Conservation (phyloP, 64 coral and sea anemone species). For the Stylophora pistillata region DNA sequence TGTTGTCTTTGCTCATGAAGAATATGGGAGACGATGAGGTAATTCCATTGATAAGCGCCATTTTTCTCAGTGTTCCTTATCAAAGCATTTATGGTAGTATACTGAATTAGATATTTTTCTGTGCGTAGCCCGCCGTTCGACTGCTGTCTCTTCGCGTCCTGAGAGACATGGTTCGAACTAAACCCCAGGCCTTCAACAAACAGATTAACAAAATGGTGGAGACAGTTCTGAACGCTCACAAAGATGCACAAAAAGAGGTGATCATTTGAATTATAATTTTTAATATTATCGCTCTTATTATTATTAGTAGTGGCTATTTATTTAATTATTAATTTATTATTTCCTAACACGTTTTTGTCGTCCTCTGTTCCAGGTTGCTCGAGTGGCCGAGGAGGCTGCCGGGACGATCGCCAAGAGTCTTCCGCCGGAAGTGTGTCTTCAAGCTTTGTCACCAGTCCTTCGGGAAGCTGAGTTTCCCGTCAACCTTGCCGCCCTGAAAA, state of each 20-base stretch:
- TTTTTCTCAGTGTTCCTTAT: background rate
- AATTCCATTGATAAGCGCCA: too few species aligned
- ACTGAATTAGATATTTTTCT: background rate
- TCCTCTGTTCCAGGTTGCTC: slow-evolving; percentile 67
- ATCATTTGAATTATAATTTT: background rate
- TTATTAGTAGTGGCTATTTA: background rate
- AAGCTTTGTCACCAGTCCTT: slow-evolving; percentile 80
- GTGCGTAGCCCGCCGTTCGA: slow-evolving; percentile 66
- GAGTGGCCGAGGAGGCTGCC: slow-evolving; percentile 92
- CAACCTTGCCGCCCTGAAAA: slow-evolving; percentile 87
- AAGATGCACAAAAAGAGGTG: slow-evolving; percentile 97
- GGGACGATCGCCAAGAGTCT: slow-evolving; percentile 81
- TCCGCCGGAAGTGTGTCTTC: slow-evolving; percentile 79
- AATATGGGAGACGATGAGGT: slow-evolving; percentile 38
- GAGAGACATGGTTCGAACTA: slow-evolving; percentile 88
- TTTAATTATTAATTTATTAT: background rate
- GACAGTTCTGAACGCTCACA: slow-evolving; percentile 83
- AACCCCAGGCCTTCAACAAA: slow-evolving; percentile 78
- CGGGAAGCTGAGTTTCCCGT: slow-evolving; percentile 88
- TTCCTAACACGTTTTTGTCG: background rate
- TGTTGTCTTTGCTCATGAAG: slow-evolving; percentile 31
- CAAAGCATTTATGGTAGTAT: too few species aligned
- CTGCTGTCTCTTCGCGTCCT: slow-evolving; percentile 78
- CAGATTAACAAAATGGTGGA: slow-evolving; percentile 71
- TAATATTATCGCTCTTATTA: too few species aligned